Conservation (phyloP, 1,140 invertebrate genomes). For the Camponotus pennsylvanicus region DNA sequence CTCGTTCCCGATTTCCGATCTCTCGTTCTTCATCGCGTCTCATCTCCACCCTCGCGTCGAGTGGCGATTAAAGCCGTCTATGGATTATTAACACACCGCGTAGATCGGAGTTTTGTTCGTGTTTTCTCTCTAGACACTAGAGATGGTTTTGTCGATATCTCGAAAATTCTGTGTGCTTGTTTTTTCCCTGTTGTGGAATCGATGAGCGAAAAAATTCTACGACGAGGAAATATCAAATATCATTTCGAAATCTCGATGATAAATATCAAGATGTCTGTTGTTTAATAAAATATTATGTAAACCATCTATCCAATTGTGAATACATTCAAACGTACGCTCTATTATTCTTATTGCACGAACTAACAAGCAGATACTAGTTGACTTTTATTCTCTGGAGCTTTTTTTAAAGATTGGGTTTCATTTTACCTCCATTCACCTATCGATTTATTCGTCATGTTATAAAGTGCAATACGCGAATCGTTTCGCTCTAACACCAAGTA, state of each 20-base stretch:
- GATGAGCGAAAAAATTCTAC: not conserved
- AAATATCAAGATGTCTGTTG: not conserved
- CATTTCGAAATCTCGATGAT: not conserved
- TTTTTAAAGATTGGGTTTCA: slow-evolving; percentile 13
- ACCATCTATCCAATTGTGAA: not conserved
- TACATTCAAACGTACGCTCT: not conserved
- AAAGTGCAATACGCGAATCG: slow-evolving; percentile 9
- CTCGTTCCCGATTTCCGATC: slow-evolving; percentile 31
- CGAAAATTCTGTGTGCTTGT: not conserved
- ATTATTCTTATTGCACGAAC: not conserved
- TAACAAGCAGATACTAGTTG: not conserved
- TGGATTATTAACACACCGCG: slow-evolving; percentile 27
- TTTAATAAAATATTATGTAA: not conserved
- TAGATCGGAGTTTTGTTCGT: not conserved
- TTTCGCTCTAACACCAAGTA: slow-evolving; percentile 7
- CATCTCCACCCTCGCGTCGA: slow-evolving; percentile 64
- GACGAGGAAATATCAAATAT: not conserved
- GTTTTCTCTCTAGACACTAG: not conserved
- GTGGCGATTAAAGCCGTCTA: slow-evolving; percentile 59
- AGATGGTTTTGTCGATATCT: not conserved
- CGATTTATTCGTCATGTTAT: slow-evolving; percentile 27
- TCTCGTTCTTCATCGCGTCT: slow-evolving; percentile 69
- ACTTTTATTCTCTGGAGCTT: not conserved
- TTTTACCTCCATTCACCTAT: slow-evolving; percentile 8
- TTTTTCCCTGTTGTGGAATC: not conserved